Percentiles rank a stretch among this genome's conserved stretches.
phyloP scores from a whole-genome alignment of 2,888 invertebrate species.

The Stenolophus ochropezus region DNA sequence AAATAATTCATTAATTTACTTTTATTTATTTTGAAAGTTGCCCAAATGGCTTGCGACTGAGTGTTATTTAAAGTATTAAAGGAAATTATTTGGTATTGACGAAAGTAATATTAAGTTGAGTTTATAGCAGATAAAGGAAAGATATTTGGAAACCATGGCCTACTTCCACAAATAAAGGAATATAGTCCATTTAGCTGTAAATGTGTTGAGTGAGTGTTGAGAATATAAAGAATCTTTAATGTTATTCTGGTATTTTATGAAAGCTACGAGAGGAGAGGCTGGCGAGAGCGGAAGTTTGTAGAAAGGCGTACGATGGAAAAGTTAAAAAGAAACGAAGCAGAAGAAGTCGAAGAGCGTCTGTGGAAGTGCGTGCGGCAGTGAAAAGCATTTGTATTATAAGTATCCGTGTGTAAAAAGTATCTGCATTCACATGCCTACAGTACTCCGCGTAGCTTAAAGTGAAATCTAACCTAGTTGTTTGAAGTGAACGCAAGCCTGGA shows the following conservation, averaged over 20 bases:
- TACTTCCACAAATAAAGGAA: neutral
- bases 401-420: neutral
- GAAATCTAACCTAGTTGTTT: neutral
- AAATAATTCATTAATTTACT: too few species aligned
- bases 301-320: conserved; percentile 10
- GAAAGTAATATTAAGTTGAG: too few species aligned
- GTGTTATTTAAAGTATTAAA: too few species aligned
- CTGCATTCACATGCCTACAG: conserved; percentile 3
- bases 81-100: too few species aligned
- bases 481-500: neutral
- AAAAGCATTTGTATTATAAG: conserved; percentile 31
- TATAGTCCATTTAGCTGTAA: neutral
- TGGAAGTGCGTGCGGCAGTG: conserved; percentile 3
- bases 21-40: too few species aligned
- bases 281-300: neutral
- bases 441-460: neutral
- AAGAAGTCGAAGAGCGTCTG: conserved; percentile 22
- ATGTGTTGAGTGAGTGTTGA: neutral
- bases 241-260: neutral
- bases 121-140: neutral
- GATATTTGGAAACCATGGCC: neutral
- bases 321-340: conserved; percentile 22
- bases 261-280: neutral
- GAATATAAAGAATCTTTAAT: neutral
- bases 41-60: too few species aligned